Evolutionary conservation across 2,888 invertebrate species (phyloP), one percentile per base, ranked within the genome.

Genomic region (Folsomia manolachei): DNA sequence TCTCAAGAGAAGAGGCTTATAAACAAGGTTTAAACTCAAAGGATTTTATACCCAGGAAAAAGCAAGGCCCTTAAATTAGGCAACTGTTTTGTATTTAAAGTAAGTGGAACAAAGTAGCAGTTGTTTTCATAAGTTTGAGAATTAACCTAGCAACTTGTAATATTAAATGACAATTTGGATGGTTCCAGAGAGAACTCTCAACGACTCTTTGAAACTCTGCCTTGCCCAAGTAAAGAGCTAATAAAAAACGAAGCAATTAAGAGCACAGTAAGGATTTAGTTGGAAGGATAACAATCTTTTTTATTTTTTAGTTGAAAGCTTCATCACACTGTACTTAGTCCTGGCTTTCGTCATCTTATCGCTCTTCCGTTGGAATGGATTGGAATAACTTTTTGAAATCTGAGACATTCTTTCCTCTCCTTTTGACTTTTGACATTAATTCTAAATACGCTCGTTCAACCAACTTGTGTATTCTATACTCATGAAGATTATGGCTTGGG

Each of bases 391-490:
- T 39, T 39, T 4, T 39, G 39, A 62, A 62, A 62, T 23, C 25
- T 14, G 62, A 62, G 62, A 62, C 62, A 62, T 62, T 62, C 25
- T 25, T 62, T 62, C 62, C 62, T 62, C 25, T 62, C 60, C 24
- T 14, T 39, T 39, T 39, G 39, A 39, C 39, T 39, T 39, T 39
- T 39, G 39, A 39, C 39, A 39, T 39, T 39, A 9, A 39, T 39
- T 39, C 39, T 39, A 39, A 39, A 39, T 39, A n/a, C n/a, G n/a
- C n/a, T n/a, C n/a, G n/a, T n/a, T n/a, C n/a, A n/a, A n/a, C n/a
- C n/a, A n/a, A n/a, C n/a, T n/a, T n/a, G 39, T 39, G 39, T 39
- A 39, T 14, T 39, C 39, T 39, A 39, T 39, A 39, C 39, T 39
- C 7, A 39, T 39, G 14, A 9, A 14, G 39, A 39, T n/a, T n/a